phyloP scores from a whole-genome alignment of 2,113 vertebrate genomes.

The Nettapus auritus region DNA sequence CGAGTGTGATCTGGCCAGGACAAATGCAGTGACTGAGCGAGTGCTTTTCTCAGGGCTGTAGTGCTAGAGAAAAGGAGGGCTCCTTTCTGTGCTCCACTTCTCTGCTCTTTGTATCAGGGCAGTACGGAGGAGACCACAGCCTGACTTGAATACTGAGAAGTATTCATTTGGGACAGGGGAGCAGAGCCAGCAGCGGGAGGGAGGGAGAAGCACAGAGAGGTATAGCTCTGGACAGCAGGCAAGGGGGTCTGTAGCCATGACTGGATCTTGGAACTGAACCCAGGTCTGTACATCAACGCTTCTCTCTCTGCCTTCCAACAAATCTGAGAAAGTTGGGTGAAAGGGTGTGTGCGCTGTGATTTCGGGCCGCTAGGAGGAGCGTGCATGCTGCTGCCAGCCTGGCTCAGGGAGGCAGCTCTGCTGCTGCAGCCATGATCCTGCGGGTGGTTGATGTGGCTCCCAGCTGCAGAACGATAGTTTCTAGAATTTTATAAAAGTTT shows the following conservation, averaged over 20 bases:
- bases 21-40: background rate
- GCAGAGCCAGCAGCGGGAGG: slow-evolving; percentile 29
- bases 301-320: rapidly evolving
- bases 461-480: rapidly evolving
- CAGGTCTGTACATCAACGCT: background rate
- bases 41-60: slow-evolving; percentile 17
- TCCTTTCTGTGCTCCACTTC: slow-evolving; percentile 20
- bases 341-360: background rate
- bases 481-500: background rate
- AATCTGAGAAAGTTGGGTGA: background rate
- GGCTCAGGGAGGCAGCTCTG: background rate
- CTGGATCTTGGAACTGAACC: slow-evolving; percentile 31
- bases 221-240: background rate
- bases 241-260: background rate
- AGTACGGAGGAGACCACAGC: background rate
- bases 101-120: slow-evolving; percentile 13
- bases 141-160: slow-evolving; percentile 63
- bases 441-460: rapidly evolving
- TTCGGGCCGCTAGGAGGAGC: slow-evolving; percentile 42
- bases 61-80: slow-evolving; percentile 5
- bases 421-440: background rate
- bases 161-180: slow-evolving; percentile 28
- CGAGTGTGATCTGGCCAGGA: background rate
- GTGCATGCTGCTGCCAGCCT: background rate
- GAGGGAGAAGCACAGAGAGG: slow-evolving; percentile 32